A percentile compares a stretch with the other conserved stretches of the same genome.
Evolutionary conservation across 2,113 vertebrate genomes (phyloP).

Genomic region (Riparia riparia): DNA sequence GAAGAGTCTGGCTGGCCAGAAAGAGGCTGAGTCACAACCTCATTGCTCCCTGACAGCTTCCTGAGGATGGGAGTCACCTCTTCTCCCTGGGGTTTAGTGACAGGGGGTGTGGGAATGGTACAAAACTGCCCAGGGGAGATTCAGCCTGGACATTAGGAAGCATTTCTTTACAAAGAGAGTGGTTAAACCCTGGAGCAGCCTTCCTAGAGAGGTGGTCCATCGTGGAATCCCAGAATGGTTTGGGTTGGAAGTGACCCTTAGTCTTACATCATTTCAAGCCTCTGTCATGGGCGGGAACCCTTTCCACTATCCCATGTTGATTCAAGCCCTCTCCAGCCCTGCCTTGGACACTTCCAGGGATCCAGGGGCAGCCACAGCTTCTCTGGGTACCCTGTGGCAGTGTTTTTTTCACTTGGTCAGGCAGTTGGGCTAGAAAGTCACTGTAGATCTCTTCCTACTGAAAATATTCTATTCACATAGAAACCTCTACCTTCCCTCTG

Average conservation of each 20-base stretch:
- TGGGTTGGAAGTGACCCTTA: neutral
- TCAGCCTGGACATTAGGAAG: neutral
- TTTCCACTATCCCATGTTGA: rapidly evolving
- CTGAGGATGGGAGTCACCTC: neutral
- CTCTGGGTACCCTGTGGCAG: neutral
- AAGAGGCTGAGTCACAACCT: neutral
- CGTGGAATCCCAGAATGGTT: neutral
- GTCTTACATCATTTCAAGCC: neutral
- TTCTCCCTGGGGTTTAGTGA: neutral
- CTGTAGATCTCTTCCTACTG: neutral
- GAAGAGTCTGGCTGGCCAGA: neutral
- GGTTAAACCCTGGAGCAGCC: neutral
- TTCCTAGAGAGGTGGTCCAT: neutral
- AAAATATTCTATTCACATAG: rapidly evolving
- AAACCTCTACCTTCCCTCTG: neutral
- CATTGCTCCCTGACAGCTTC: neutral
- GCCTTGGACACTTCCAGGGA: neutral
- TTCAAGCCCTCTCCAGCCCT: rapidly evolving
- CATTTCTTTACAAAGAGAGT: neutral
- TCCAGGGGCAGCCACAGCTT: neutral
- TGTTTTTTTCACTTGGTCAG: neutral
- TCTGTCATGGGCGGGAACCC: neutral
- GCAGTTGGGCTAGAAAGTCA: neutral
- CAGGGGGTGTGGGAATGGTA: rapidly evolving
- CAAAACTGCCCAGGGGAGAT: neutral